phyloP scores from a whole-genome alignment of 2,797 vertebrate species.

The Sciurus carolinensis region DNA sequence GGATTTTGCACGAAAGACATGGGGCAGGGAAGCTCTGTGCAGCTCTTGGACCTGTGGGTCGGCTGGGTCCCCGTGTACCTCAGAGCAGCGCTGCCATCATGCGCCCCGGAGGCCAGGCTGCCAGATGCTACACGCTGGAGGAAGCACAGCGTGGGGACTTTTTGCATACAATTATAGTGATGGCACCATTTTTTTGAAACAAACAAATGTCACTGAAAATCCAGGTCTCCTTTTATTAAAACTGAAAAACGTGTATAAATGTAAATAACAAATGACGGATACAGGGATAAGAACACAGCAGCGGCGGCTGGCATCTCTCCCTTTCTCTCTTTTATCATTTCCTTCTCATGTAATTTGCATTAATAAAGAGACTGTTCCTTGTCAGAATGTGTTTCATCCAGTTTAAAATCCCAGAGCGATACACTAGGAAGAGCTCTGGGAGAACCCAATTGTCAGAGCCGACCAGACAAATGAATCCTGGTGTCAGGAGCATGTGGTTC shows the following conservation, averaged over 20 bases:
- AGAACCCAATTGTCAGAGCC: slow-evolving; percentile 99
- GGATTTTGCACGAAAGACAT: too few species aligned
- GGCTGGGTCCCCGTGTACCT: too few species aligned
- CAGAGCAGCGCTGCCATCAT: too few species aligned
- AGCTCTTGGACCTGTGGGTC: too few species aligned
- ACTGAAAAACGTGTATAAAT: slow-evolving; percentile 91
- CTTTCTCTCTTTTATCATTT: slow-evolving; percentile 88
- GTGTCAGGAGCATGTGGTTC: slow-evolving; percentile 97
- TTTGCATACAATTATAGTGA: slow-evolving; percentile 83
- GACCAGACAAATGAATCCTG: slow-evolving; percentile 99
- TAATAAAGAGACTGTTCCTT: slow-evolving; percentile 99
- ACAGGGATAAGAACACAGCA: slow-evolving; percentile 92
- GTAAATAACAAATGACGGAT: slow-evolving; percentile 94
- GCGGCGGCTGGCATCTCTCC: slow-evolving; percentile 93
- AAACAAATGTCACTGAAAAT: slow-evolving; percentile 91
- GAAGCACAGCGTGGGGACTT: background rate
- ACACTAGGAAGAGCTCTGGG: slow-evolving; percentile 96
- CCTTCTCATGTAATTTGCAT: slow-evolving; percentile 99
- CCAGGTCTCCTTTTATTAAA: slow-evolving; percentile 93
- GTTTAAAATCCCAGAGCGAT: slow-evolving; percentile 98
- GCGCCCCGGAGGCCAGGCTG: too few species aligned
- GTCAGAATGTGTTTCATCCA: slow-evolving; percentile 99
- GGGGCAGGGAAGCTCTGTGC: too few species aligned
- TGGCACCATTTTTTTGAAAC: slow-evolving; percentile 84
- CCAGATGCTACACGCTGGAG: background rate